These are phyloP conservation scores for Phyto melanocephala DNA, from an alignment of 2,888 invertebrate genomes.

Conservation along the genomic window DNA sequence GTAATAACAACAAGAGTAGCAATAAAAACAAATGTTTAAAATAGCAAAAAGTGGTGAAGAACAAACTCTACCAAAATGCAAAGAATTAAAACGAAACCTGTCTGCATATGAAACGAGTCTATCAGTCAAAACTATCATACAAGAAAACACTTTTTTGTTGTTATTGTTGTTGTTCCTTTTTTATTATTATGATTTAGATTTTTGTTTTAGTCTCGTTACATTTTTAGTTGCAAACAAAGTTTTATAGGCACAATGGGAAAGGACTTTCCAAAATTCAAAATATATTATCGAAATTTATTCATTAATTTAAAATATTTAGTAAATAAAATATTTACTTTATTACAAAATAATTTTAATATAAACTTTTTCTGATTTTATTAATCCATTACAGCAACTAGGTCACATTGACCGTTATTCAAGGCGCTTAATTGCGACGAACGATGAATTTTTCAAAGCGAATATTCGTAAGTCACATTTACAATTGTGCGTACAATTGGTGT, in stretches of 20 bases:
- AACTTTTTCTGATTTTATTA: no score
- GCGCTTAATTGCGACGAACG: no score
- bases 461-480: no score
- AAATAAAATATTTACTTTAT: no score
- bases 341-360: no score
- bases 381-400: no score
- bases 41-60: conserved; percentile 6
- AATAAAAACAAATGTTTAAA: conserved; percentile 2
- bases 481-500: no score
- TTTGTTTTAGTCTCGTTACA: conserved; percentile 14
- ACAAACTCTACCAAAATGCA: conserved; percentile 35
- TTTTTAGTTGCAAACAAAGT: not conserved
- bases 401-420: no score
- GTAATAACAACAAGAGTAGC: not conserved
- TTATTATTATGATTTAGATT: conserved; percentile 49
- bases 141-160: conserved; percentile 44
- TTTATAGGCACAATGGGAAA: conserved; percentile 5
- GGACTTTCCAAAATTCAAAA: not conserved
- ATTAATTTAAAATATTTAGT: no score
- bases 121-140: conserved; percentile 73
- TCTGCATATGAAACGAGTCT: conserved; percentile 75
- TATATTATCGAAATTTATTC: no score
- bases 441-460: no score
- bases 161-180: not conserved
- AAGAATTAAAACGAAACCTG: conserved; percentile 70